Percentiles rank a stretch among this genome's conserved stretches.
phyloP scores from a whole-genome alignment of 2,888 invertebrate species.

The Chrysomela aeneicollis region DNA sequence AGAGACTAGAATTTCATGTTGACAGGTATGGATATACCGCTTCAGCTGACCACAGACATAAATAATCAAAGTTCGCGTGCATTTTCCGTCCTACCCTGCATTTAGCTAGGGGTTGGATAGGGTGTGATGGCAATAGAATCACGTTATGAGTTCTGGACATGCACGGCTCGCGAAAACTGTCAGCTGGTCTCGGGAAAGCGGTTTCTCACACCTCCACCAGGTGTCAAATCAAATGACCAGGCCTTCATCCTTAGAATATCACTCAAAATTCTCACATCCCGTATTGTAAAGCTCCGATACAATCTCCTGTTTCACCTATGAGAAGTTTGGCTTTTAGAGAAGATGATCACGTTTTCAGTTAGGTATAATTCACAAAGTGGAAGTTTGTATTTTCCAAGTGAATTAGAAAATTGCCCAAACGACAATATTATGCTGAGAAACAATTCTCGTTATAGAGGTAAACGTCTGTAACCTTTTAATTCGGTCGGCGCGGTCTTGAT shows the following conservation, averaged over 20 bases:
- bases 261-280: not conserved
- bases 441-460: conserved; percentile 33
- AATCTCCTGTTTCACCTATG: no score
- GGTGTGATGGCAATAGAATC: conserved; percentile 40
- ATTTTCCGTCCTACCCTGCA: conserved; percentile 48
- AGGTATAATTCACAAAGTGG: no score
- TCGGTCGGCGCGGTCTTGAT: conserved; percentile 33
- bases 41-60: conserved; percentile 37
- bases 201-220: conserved; percentile 45
- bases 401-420: no score
- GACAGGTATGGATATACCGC: no score
- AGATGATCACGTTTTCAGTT: no score
- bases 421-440: no score
- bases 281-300: no score
- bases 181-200: conserved; percentile 49
- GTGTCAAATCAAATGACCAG: conserved; percentile 39
- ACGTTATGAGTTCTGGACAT: conserved; percentile 52
- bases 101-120: conserved; percentile 49
- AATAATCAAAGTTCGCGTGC: conserved; percentile 47
- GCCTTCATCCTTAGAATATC: conserved; percentile 20
- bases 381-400: no score
- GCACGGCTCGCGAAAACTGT: conserved; percentile 49
- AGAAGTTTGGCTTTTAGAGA: no score
- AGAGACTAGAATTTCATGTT: no score
- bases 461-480: conserved; percentile 12